These are phyloP conservation scores for Chrysocyon brachyurus DNA, from an alignment of 2,797 vertebrate genomes.

Conservation along the genomic window DNA sequence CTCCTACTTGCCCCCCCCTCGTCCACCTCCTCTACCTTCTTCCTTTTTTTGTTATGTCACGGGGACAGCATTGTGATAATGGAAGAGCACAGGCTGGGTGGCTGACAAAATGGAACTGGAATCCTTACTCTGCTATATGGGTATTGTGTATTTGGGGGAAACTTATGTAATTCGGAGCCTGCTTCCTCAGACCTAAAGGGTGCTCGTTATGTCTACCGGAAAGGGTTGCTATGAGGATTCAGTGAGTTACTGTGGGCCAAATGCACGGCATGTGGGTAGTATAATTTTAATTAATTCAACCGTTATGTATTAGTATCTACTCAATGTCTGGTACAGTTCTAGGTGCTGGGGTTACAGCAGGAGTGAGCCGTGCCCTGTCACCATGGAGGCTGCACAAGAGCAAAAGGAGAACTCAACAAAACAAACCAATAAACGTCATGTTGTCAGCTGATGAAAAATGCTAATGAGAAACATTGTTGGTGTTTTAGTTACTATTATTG, in stretches of 20 bases:
- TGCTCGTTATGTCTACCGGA: neutral
- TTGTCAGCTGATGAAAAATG: neutral
- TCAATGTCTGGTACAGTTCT: neutral
- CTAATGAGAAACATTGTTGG: neutral
- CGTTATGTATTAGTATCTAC: neutral
- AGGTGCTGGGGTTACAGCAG: neutral
- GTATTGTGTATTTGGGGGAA: neutral
- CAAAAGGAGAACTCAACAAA: neutral
- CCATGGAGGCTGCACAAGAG: neutral
- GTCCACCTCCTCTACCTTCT: neutral
- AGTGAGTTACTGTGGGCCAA: neutral
- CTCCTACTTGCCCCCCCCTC: neutral
- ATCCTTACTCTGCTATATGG: neutral
- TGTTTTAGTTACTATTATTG: neutral
- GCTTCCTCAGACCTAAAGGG: neutral
- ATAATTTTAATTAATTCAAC: neutral
- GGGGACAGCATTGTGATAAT: accelerated
- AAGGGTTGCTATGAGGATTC: neutral
- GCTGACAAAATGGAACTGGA: neutral
- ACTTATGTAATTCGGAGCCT: neutral
- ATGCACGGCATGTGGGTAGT: no score
- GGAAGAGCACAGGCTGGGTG: no score
- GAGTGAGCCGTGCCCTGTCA: neutral
- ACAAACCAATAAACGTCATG: neutral
- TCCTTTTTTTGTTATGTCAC: neutral